These are phyloP conservation scores for Candoia aspera DNA, from an alignment of 2,113 vertebrate species.

Conservation along the genomic window DNA sequence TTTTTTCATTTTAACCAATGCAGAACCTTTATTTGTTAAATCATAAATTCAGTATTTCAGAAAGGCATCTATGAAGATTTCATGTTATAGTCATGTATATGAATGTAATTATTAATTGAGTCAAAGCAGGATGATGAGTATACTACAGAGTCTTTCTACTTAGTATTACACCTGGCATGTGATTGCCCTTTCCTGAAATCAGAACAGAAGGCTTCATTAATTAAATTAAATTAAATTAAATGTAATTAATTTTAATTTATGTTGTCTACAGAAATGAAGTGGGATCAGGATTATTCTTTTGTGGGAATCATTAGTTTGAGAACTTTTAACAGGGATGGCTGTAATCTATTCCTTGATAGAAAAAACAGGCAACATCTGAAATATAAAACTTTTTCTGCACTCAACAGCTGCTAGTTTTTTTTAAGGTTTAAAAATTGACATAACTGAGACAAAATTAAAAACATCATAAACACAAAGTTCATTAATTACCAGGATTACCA, in stretches of 20 bases:
- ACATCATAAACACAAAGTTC: neutral
- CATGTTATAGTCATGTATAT: too few species aligned
- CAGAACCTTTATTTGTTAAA: neutral
- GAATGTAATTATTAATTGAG: too few species aligned
- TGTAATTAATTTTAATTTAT: too few species aligned
- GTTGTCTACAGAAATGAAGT: too few species aligned
- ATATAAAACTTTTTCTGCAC: neutral
- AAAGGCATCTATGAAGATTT: neutral
- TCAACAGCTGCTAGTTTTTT: neutral
- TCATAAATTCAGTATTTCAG: neutral
- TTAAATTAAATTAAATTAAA: too few species aligned
- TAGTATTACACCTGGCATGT: too few species aligned
- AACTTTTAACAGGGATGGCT: neutral
- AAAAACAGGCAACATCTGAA: neutral
- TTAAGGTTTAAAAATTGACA: neutral
- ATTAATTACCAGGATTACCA: neutral
- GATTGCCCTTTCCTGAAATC: too few species aligned
- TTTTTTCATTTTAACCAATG: too few species aligned
- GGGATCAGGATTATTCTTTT: neutral
- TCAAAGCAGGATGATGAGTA: too few species aligned
- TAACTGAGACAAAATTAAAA: neutral
- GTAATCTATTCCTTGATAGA: neutral
- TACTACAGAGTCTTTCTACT: too few species aligned
- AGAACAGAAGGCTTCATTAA: too few species aligned
- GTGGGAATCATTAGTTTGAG: neutral